Percentiles rank a stretch among this genome's conserved stretches.
phyloP scores from a whole-genome alignment of 2,888 invertebrate genomes.

The Synanthedon tipuliformis region DNA sequence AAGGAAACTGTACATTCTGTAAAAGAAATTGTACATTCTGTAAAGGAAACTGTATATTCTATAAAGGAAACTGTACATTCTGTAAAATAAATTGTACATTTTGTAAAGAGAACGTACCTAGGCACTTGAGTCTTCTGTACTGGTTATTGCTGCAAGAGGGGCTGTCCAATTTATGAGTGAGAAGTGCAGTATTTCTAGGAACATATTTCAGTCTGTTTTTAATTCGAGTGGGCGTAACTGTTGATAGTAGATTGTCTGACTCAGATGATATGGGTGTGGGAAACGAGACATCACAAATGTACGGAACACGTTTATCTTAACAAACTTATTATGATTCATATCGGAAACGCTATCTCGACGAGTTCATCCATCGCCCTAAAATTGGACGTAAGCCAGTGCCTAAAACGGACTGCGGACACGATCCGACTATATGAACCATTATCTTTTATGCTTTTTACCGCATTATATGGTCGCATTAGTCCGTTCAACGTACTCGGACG shows the following conservation, averaged over 20 bases:
- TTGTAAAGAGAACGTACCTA: too few relatives aligned
- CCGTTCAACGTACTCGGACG: conserved; percentile 26
- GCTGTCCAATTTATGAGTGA: too few relatives aligned
- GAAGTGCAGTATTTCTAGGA: conserved; percentile 21
- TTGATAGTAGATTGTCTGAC: conserved; percentile 49
- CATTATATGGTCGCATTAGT: conserved; percentile 15
- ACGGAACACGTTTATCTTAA: conserved; percentile 35
- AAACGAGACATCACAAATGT: conserved; percentile 31
- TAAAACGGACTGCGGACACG: conserved; percentile 46
- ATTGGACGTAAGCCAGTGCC: conserved; percentile 53
- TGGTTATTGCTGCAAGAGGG: too few relatives aligned
- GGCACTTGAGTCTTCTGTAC: too few relatives aligned
- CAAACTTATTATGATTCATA: conserved; percentile 37
- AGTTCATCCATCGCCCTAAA: conserved; percentile 32
- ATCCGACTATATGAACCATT: conserved; percentile 39
- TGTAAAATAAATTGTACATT: too few relatives aligned
- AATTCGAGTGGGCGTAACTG: conserved; percentile 47
- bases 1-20: too few relatives aligned
- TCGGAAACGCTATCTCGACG: conserved; percentile 34
- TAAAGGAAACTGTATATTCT: too few relatives aligned
- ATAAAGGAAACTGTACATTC: too few relatives aligned
- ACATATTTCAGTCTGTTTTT: conserved; percentile 41
- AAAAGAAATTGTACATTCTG: too few relatives aligned
- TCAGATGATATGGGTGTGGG: conserved; percentile 56
- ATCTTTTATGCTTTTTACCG: conserved; percentile 20